Conservation (phyloP, 2,797 vertebrate species). For the Austrolebias charrua region DNA sequence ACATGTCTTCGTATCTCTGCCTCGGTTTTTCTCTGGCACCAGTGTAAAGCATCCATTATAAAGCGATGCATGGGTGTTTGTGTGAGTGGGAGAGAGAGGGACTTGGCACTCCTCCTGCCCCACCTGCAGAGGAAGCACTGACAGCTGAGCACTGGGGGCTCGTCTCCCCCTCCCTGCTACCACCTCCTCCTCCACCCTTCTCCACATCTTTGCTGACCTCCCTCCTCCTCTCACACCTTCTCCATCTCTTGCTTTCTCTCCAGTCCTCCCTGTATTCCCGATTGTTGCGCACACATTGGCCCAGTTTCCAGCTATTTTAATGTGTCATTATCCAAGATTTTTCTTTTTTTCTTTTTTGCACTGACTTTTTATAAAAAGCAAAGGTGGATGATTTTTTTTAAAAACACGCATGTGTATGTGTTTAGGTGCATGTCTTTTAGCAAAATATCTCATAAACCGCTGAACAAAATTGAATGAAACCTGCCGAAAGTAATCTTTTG, state of each 20-base stretch:
- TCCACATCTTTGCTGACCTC: constrained; percentile 73
- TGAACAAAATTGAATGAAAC: too few species aligned
- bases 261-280: constrained; percentile 52
- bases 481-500: too few species aligned
- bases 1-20: constrained; percentile 61
- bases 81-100: constrained; percentile 79
- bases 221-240: constrained; percentile 74
- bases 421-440: too few species aligned
- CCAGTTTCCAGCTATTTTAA: constrained; percentile 61
- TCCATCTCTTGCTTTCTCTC: constrained; percentile 38
- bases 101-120: constrained; percentile 80
- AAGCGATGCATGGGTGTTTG: constrained; percentile 83
- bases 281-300: constrained; percentile 66
- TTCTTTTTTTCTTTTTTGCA: constrained; percentile 24
- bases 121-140: constrained; percentile 88
- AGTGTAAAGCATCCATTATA: constrained; percentile 86
- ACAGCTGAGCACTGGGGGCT: constrained; percentile 81
- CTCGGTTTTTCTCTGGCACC: constrained; percentile 72
- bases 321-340: constrained; percentile 35
- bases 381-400: too few species aligned
- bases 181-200: constrained; percentile 62
- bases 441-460: too few species aligned
- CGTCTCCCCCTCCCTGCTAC: constrained; percentile 36
- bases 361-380: constrained; percentile 9
- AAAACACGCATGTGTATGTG: too few species aligned